phyloP scores from a whole-genome alignment of 1,140 invertebrate genomes.

The Drosophila quadrilineata region DNA sequence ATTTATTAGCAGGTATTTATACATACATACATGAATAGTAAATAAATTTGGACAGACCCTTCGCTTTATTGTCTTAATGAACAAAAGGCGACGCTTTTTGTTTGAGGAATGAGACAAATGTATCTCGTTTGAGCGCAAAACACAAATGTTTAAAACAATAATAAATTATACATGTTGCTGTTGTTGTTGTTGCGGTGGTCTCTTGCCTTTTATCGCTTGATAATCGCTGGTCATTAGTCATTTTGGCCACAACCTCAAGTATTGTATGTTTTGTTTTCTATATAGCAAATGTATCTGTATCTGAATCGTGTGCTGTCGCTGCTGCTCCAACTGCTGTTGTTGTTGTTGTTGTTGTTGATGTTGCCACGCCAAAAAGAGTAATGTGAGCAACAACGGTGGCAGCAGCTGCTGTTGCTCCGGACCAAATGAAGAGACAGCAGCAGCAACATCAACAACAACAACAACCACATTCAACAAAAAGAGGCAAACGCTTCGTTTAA shows the following conservation, averaged over 20 bases:
- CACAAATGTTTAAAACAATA: conserved; percentile 80
- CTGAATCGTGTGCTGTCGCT: conserved; percentile 34
- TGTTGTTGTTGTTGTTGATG: conserved; percentile 13
- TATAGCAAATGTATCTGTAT: conserved; percentile 70
- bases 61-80: conserved; percentile 66
- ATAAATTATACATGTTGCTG: conserved; percentile 64
- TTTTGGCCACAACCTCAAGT: conserved; percentile 76
- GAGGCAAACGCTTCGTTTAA: conserved; percentile 53
- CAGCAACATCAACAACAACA: conserved; percentile 39
- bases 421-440: conserved; percentile 11
- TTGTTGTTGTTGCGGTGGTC: conserved; percentile 46
- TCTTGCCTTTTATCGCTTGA: conserved; percentile 78
- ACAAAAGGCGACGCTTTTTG: conserved; percentile 48
- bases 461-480: conserved; percentile 32
- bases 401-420: conserved; percentile 52
- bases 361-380: conserved; percentile 75
- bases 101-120: conserved; percentile 72
- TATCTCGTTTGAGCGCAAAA: conserved; percentile 77
- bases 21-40: conserved; percentile 4
- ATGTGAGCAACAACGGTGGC: conserved; percentile 75
- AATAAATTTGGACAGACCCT: conserved; percentile 31
- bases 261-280: conserved; percentile 65
- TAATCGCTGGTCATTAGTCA: conserved; percentile 81
- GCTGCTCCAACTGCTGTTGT: conserved; percentile 38
- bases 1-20: not conserved